A percentile compares a stretch with the other conserved stretches of the same genome.
phyloP scores from a whole-genome alignment of 1,140 invertebrate species.

The Aporrectodea caliginosa region DNA sequence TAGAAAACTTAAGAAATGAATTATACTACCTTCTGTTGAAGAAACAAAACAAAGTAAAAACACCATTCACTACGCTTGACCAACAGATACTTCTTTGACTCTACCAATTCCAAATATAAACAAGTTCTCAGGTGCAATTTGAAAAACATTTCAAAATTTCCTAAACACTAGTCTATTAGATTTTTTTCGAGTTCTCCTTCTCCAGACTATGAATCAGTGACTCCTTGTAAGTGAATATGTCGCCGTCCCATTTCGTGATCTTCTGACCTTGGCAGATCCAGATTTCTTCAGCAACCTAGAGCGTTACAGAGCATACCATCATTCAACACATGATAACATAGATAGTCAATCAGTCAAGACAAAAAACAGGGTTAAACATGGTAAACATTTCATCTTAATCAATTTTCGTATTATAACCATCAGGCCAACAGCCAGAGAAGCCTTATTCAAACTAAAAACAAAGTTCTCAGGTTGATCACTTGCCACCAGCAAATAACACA shows the following conservation, averaged over 20 bases:
- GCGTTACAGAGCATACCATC: conserved; percentile 37
- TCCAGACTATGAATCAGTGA: conserved; percentile 78
- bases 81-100: too few relatives aligned
- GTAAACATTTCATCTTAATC: background rate
- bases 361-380: conserved; percentile 1
- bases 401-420: conserved; percentile 8
- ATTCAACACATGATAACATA: background rate
- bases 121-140: too few relatives aligned
- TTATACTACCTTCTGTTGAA: too few relatives aligned
- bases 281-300: conserved; percentile 94
- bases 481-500: too few relatives aligned
- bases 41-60: too few relatives aligned
- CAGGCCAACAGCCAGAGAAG: too few relatives aligned
- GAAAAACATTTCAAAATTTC: conserved; percentile 26
- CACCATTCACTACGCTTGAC: too few relatives aligned
- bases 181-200: conserved; percentile 39
- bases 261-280: conserved; percentile 97
- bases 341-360: background rate
- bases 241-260: conserved; percentile 94
- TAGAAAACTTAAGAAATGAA: too few relatives aligned
- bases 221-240: conserved; percentile 93
- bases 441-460: too few relatives aligned
- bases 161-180: conserved; percentile 9
- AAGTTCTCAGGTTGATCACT: background rate
- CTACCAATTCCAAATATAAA: too few relatives aligned